Evolutionary conservation across 64 coral and sea anemone species (phyloP), one percentile per base, ranked within the genome.

Genomic region (Stichodactyla helianthus): DNA sequence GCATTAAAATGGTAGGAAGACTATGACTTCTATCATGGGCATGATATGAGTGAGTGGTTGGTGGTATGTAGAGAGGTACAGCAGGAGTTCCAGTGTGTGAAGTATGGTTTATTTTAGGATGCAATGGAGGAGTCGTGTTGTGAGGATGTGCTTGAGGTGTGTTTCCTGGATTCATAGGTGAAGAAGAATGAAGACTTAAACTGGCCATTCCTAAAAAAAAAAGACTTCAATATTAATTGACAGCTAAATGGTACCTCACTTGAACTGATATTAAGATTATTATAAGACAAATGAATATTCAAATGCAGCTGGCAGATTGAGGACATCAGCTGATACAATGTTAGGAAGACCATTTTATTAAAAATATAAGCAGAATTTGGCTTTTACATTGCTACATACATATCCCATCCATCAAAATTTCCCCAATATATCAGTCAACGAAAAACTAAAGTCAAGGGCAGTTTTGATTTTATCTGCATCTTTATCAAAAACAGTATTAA

Each of bases 31-130:
- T 85, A 18, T 84, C 31, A 53, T 82, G 87, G 79, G 6, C 12
- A 68, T 20, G 64, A 25, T 23, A 63, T 82, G 23, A 31, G 52
- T 67, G 13, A 22, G 87, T 15, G 6, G 88, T 35, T 54, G 88
- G 79, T 76, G 61, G 80, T 8, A 63, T 77, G 81, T 83, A 84
- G 55, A 89, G 80, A 52, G 87, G 79, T 19, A 81, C 78, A n/a
- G 10, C n/a, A 20, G 78, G 78, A 18, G 35, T 23, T 0, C 10
- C 22, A 65, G 62, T 65, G 20, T 65, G 62, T n/a, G 62, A 31
- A 50, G 26, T 79, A 20, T 79, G 77, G 11, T 14, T 79, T 6
- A 6, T 79, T 51, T 79, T 52, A 14, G 25, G 26, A 50, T 79
- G 31, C 17, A 50, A 52, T 17, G 52, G 82, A 27, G 27, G 82